These are phyloP conservation scores for Pangasius djambal DNA, from an alignment of 2,797 vertebrate species.

Conservation along the genomic window DNA sequence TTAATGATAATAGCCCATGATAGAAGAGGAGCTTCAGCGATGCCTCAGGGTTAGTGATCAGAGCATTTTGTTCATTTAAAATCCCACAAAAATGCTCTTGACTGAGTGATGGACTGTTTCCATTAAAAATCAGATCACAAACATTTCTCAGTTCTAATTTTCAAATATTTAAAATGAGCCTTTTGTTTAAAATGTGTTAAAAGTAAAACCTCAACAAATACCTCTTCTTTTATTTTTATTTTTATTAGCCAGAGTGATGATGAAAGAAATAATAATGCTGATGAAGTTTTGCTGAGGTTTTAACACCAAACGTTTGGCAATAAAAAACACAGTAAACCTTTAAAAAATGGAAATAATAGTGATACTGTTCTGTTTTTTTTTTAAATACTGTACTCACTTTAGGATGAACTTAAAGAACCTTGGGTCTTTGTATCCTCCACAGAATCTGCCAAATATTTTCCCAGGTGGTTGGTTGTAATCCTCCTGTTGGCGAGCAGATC, in stretches of 20 bases:
- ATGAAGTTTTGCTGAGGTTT: neutral
- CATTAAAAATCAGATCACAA: neutral
- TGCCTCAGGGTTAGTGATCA: neutral
- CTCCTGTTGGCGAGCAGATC: neutral
- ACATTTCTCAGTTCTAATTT: neutral
- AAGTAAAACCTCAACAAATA: neutral
- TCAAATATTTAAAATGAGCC: neutral
- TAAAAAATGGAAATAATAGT: neutral
- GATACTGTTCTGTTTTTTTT: neutral
- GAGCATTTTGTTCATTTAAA: neutral
- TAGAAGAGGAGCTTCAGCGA: neutral
- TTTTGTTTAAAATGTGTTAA: neutral
- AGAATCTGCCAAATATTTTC: neutral
- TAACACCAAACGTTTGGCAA: too few species aligned
- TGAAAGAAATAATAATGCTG: neutral
- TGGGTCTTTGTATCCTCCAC: neutral
- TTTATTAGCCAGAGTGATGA: neutral
- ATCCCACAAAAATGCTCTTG: neutral
- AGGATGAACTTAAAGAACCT: conserved; percentile 1
- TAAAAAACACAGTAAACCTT: neutral
- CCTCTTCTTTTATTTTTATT: neutral
- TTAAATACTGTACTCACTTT: conserved; percentile 22
- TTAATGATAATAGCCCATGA: neutral
- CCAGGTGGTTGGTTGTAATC: neutral
- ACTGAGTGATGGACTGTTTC: neutral